Percentiles rank a stretch among this genome's conserved stretches.
Conservation (phyloP, 1,140 invertebrate genomes). For the Littorina saxatilis region DNA sequence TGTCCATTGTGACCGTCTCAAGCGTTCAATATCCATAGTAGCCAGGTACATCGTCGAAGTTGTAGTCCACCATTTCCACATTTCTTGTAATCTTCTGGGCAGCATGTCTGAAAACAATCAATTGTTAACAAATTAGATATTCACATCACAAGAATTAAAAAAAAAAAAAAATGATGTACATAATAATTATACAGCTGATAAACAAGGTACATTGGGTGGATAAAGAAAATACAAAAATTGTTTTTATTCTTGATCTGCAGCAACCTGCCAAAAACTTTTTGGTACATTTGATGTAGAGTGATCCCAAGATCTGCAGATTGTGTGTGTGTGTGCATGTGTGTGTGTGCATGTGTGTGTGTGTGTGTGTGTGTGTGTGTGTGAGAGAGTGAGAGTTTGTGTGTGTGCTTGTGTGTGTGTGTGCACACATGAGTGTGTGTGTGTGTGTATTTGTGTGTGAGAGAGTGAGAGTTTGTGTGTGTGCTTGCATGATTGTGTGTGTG, state of each 20-base stretch:
- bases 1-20: no score
- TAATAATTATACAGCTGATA: neutral
- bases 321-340: slow-evolving; percentile 2
- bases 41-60: slow-evolving; percentile 63
- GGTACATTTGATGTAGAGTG: neutral
- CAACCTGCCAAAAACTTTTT: neutral
- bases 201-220: neutral
- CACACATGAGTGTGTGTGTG: neutral
- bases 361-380: neutral
- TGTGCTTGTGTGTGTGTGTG: neutral
- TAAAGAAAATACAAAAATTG: no score
- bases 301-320: neutral
- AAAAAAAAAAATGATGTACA: no score
- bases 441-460: neutral
- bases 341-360: neutral
- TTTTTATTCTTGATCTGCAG: no score
- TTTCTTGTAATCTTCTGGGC: slow-evolving; percentile 65
- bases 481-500: neutral
- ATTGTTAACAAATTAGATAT: no score
- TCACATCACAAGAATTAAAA: no score
- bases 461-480: neutral
- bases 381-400: neutral
- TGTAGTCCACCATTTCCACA: slow-evolving; percentile 62
- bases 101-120: slow-evolving; percentile 58
- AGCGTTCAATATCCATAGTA: slow-evolving; percentile 61